These are phyloP conservation scores for Eupithecia vulgata DNA, from an alignment of 2,888 invertebrate genomes.

Conservation along the genomic window DNA sequence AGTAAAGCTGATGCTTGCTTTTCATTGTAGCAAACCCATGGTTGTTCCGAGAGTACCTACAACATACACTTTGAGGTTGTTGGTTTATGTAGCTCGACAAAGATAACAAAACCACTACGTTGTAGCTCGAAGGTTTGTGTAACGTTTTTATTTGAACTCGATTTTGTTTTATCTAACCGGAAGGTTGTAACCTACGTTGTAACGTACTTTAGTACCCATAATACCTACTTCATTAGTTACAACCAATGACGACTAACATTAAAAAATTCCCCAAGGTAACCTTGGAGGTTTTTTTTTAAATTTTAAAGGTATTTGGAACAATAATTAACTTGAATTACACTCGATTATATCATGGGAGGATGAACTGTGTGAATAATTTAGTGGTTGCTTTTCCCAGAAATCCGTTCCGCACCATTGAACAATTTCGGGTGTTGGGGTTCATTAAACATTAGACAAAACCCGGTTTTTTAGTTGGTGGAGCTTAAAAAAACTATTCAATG, in stretches of 20 bases:
- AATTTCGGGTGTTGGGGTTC: constrained; percentile 42
- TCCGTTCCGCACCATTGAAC: constrained; percentile 48
- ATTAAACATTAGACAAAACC: constrained; percentile 15
- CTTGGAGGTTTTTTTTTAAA: not conserved
- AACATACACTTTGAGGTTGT: constrained; percentile 22
- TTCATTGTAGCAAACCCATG: not conserved
- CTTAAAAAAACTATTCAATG: not conserved
- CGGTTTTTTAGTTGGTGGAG: not conserved
- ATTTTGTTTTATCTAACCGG: constrained; percentile 6
- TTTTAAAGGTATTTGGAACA: not conserved
- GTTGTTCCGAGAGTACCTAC: constrained; percentile 1
- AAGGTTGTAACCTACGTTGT: too few species aligned
- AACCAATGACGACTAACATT: too few species aligned
- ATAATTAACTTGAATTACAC: not conserved
- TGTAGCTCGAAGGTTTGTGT: not conserved
- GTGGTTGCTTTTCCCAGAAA: constrained; percentile 46
- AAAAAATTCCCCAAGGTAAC: too few species aligned
- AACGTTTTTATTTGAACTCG: constrained; percentile 13
- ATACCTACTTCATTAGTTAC: too few species aligned
- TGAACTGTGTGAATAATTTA: constrained; percentile 49
- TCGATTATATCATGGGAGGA: constrained; percentile 24
- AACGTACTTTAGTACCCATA: too few species aligned
- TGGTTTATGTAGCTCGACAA: constrained; percentile 5
- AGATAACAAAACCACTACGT: too few species aligned
- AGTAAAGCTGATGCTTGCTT: not conserved